Base-by-base conservation (phyloP, 2,113 vertebrate genomes). In the Aspiorhynchus laticeps region DNA sequence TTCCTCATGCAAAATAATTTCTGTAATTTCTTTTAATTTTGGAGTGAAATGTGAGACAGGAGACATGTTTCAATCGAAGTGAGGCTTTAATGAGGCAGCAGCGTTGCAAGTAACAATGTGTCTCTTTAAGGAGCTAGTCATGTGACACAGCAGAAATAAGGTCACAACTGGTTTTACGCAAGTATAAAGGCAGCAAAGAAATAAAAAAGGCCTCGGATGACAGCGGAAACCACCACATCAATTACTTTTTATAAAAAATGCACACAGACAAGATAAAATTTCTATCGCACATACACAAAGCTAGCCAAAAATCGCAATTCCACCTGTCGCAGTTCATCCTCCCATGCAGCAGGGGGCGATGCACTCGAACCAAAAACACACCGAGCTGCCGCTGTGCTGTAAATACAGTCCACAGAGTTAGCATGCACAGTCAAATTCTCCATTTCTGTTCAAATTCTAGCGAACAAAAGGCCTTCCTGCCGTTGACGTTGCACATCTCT, bases 261-360 rank as follows among this genome's bases (percentile, higher is more conserved):
- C 38, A 69, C 59, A 75, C 21, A 19, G 36, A 79, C 24, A 56
- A 41, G 11, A 69, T 17, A 19, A 15, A 4, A 31, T 24, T 56
- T 24, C 1, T 7, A 21, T 7, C 53, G 6, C 53, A 21, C 10
- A 46, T 46, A 3, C 43, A 48, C 46, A 48, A 48, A 48, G 11
- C 46, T 48, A 48, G 46, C 3, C 12, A 4, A 74, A 74, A 74
- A 74, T 2, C 24, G 9, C 21, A 79, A 53, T 78, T 43, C 5
- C 8, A 0, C 2, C 28, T 9, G 46, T 21, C 53, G 28, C 15
- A 83, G 78, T 89, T 83, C 24, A n/a, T 7, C 48, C 67, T 46
- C 43, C 78, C 81, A 53, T 78, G 78, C 88, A 79, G 63, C 79
- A 85, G 83, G 86, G 59, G 83, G 77, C 59, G 10, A 21, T 65